Conservation (phyloP, 2,888 invertebrate genomes). For the Drosophila anomalata region DNA sequence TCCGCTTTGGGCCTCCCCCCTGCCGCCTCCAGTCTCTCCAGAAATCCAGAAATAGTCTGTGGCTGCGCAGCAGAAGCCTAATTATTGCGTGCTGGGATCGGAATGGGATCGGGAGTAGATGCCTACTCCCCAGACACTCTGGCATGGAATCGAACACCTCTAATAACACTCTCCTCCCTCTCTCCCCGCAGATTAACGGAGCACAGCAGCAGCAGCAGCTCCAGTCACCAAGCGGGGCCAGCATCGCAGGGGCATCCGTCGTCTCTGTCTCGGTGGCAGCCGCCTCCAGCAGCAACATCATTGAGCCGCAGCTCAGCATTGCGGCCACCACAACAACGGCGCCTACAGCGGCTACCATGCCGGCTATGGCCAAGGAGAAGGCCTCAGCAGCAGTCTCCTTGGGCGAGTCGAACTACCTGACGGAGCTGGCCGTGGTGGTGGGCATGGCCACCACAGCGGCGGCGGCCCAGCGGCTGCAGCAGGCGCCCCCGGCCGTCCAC, state of each 20-base stretch:
- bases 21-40: slow-evolving; percentile 45
- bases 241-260: slow-evolving; percentile 58
- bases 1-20: slow-evolving; percentile 38
- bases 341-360: slow-evolving; percentile 78
- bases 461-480: slow-evolving; percentile 54
- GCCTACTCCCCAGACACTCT: too few species aligned
- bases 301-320: slow-evolving; percentile 47
- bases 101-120: too few species aligned
- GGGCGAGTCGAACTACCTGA: slow-evolving; percentile 81
- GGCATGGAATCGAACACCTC: too few species aligned
- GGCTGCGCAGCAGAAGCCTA: slow-evolving; percentile 24
- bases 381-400: slow-evolving; percentile 81
- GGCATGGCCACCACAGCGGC: slow-evolving; percentile 66
- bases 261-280: slow-evolving; percentile 57
- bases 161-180: background rate
- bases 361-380: slow-evolving; percentile 84
- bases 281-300: slow-evolving; percentile 66
- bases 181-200: slow-evolving; percentile 64
- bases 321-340: slow-evolving; percentile 48
- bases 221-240: slow-evolving; percentile 53
- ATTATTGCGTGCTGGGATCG: slow-evolving; percentile 60
- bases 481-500: slow-evolving; percentile 48
- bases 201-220: slow-evolving; percentile 62
- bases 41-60: slow-evolving; percentile 38
- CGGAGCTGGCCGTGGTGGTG: slow-evolving; percentile 64